Base-by-base conservation (phyloP, 2,113 vertebrate species). In the Carassius auratus region DNA sequence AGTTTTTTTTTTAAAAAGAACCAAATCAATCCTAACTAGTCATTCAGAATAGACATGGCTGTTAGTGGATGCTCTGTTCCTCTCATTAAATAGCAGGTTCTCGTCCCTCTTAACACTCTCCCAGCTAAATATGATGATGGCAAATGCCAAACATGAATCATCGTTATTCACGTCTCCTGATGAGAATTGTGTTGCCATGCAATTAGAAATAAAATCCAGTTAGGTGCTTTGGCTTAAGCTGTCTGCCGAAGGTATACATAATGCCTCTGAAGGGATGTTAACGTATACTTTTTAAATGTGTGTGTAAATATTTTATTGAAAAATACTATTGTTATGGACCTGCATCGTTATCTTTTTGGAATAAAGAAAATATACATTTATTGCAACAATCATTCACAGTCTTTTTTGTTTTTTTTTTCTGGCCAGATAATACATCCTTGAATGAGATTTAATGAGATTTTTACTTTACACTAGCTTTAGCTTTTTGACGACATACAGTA, bases 301-400 rank as follows among this genome's bases (percentile, higher is more conserved):
- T 93, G 88, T 94, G 90, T 89, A 91, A 92, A 90, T 93, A 90
- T 90, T 93, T 90, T 92, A 91, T 91, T 23, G 85, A 89, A 87
- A 86, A 9, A 81, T 88, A 87, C 89, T 59, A 69, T 79, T 92
- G 91, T 87, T 90, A 83, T 91, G 84, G 80, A 90, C 84, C 92
- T 91, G 77, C 87, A 89, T 84, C 26, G 83, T 89, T 89, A 90
- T 88, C 83, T 81, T 93, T 86, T 93, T 91, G 86, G 92, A 94
- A 93, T 94, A 94, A 94, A 94, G 88, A 81, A 91, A 48, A 89
- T 57, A 83, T 66, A 66, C n/a, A 66, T 81, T 66, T 45, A 85
- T 17, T 4, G 12, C 6, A 77, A 5, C 71, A 38, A 61, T 14
- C 19, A 36, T 42, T 15, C 14, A 62, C 9, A 19, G 8, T 74